Base-by-base conservation (phyloP, 2,888 invertebrate genomes). In the Agrochola litura region DNA sequence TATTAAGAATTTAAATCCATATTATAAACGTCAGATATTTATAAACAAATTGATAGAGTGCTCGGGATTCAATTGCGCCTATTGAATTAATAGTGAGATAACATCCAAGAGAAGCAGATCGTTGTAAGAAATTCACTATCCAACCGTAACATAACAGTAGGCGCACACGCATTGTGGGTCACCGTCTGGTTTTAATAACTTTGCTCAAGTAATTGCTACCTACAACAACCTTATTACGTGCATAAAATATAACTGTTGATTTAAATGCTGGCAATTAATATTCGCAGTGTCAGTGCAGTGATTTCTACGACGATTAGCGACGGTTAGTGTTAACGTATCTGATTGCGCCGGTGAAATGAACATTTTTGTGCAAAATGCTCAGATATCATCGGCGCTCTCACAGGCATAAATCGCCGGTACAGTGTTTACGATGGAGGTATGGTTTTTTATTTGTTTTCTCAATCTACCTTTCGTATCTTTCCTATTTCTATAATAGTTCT, bases 341-440 rank as follows among this genome's bases (percentile, higher is more conserved):
- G 86, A 86, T 82, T 83, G 86, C 79, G 86, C 86, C 92, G 95
- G 92, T 95, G 96, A 96, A 96, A 96, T 96, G 96, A 94, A 91
- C 95, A 95, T 96, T 96, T 96, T 96, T 90, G 85, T 91, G 89
- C 93, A 96, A 96, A 96, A 97, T 97, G 97, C 96, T 97, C 94
- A 97, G 96, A 93, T 96, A 96, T 96, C 96, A 97, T 93, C 96
- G 96, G 87, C 96, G 97, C 83, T 96, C 96, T 71, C 96, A 96
- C 91, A 96, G 96, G 87, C 95, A 97, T 92, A 97, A 97, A 88
- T 96, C 96, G 64, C 96, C 96, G 25, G 97, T 97, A 84, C 95
- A 95, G 90, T 97, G 97, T 89, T 93, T 97, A 88, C 92, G 94
- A 95, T 97, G 97, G 97, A 97, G 96, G 97, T 97, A 92, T 80